Percentiles rank a stretch among this genome's conserved stretches.
Conservation (phyloP, 2,113 vertebrate species). For the Ictidomys tridecemlineatus region DNA sequence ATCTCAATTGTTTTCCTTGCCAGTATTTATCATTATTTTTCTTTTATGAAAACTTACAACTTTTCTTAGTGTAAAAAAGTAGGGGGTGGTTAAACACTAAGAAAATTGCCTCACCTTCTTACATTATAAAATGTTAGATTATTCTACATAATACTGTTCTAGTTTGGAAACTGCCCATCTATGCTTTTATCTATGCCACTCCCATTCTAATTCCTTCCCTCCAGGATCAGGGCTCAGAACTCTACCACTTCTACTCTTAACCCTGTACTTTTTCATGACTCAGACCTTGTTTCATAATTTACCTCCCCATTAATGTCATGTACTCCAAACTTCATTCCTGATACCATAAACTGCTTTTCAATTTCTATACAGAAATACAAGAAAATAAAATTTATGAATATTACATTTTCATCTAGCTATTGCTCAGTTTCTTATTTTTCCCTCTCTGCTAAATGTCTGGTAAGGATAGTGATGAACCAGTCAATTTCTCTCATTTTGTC, state of each 20-base stretch:
- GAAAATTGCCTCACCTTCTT: neutral
- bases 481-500: neutral
- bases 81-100: neutral
- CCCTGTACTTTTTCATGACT: neutral
- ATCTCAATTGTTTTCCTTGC: neutral
- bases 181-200: neutral
- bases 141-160: neutral
- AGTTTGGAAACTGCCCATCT: neutral
- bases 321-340: neutral
- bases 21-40: neutral
- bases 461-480: neutral
- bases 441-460: neutral
- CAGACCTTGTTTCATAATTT: neutral
- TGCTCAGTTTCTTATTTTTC: neutral
- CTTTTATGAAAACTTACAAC: neutral
- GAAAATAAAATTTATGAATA: constrained; percentile 47
- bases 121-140: neutral
- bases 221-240: neutral
- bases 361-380: constrained; percentile 8
- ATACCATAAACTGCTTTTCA: neutral
- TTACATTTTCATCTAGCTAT: neutral
- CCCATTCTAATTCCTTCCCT: neutral
- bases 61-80: neutral
- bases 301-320: neutral
- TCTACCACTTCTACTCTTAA: neutral